A percentile compares a stretch with the other conserved stretches of the same genome.
Conservation (phyloP, 2,888 invertebrate genomes). For the Drosophila kambysellisi region DNA sequence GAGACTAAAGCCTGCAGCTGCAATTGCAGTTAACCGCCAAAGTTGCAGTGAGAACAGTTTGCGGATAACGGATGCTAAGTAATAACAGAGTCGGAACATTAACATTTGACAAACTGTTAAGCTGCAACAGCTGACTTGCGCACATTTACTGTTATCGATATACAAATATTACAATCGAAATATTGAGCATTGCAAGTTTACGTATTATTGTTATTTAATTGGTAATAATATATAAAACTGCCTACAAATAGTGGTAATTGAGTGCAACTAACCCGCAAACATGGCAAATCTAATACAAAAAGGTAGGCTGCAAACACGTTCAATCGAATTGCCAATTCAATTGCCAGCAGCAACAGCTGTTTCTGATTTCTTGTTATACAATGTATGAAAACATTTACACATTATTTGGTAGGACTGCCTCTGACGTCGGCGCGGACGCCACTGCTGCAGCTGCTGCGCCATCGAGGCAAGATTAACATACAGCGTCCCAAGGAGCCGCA, state of each 20-base stretch:
- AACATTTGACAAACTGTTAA: constrained; percentile 1
- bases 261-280: neutral
- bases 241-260: neutral
- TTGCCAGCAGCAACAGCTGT: constrained; percentile 9
- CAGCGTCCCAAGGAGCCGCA: constrained; percentile 90
- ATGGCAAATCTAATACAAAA: constrained; percentile 57
- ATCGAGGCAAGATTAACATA: constrained; percentile 91
- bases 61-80: neutral
- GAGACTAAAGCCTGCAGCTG: no score
- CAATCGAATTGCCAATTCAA: neutral
- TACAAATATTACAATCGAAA: constrained; percentile 15
- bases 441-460: constrained; percentile 88
- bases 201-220: constrained; percentile 7
- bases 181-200: neutral
- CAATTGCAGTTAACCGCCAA: neutral
- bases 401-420: constrained; percentile 48
- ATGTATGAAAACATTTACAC: constrained; percentile 25
- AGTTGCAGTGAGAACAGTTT: neutral
- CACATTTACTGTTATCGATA: constrained; percentile 23
- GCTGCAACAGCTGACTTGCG: constrained; percentile 11
- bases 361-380: constrained; percentile 44
- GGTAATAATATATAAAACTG: constrained; percentile 8
- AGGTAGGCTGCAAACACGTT: constrained; percentile 27
- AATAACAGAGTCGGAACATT: neutral
- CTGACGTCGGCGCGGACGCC: constrained; percentile 74